A percentile compares a stretch with the other conserved stretches of the same genome.
phyloP scores from a whole-genome alignment of 2,113 vertebrate genomes.

The Bos javanicus region DNA sequence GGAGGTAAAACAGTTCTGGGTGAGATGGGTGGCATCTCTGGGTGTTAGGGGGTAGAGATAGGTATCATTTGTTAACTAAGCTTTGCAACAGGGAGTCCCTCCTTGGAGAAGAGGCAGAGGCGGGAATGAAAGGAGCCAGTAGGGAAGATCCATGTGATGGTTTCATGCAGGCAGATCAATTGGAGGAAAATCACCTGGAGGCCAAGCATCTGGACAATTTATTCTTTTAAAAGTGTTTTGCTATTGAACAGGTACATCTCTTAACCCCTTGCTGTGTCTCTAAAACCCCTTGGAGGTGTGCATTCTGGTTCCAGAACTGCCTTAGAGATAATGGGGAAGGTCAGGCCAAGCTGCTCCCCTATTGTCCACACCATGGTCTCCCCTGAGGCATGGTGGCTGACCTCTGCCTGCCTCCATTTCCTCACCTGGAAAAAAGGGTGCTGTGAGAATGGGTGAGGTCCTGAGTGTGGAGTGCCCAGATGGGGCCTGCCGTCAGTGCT shows the following conservation, averaged over 20 bases:
- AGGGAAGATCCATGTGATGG: background rate
- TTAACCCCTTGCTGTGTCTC: background rate
- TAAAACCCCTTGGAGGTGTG: background rate
- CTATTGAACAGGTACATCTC: background rate
- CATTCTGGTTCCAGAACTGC: background rate
- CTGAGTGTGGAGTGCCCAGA: background rate
- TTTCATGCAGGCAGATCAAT: background rate
- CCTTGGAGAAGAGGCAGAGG: background rate
- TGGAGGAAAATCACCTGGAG: background rate
- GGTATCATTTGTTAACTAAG: background rate
- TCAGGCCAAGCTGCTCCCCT: background rate
- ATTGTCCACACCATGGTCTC: background rate
- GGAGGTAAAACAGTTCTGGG: background rate
- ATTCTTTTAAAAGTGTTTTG: background rate
- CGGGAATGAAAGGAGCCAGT: background rate
- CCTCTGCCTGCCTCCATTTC: background rate
- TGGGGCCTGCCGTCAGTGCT: background rate
- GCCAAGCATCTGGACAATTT: background rate
- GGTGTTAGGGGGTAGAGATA: background rate
- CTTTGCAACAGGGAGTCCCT: background rate
- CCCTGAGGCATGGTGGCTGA: background rate
- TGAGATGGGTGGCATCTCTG: background rate
- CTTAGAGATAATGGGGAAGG: background rate
- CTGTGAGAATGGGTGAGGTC: background rate
- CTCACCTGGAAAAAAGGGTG: background rate